Evolutionary conservation across 2,797 vertebrate genomes (phyloP).

Genomic region (Acestrorhynchus altus): DNA sequence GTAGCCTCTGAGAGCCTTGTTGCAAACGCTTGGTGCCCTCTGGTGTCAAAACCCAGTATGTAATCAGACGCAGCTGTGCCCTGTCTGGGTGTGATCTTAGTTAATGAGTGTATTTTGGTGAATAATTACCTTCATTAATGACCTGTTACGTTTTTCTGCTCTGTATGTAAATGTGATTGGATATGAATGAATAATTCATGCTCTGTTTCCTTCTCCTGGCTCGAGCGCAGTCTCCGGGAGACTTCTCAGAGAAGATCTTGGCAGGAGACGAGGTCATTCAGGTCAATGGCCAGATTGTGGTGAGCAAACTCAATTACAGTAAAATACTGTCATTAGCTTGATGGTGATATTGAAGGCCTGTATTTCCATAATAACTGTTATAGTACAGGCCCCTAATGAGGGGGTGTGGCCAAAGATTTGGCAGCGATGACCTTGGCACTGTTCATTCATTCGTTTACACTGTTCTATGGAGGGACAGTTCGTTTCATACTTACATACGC

Average conservation of each 20-base stretch:
- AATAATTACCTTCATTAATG: too few species aligned
- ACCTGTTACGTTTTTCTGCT: too few species aligned
- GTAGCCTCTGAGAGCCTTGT: too few species aligned
- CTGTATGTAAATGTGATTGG: not conserved
- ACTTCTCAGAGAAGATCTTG: conserved; percentile 76
- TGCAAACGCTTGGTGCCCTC: too few species aligned
- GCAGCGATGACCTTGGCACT: not conserved
- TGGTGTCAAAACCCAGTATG: too few species aligned
- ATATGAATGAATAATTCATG: not conserved
- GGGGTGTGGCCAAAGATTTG: not conserved
- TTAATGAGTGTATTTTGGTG: too few species aligned
- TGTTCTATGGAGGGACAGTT: not conserved
- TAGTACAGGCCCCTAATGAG: not conserved
- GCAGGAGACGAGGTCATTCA: conserved; percentile 93
- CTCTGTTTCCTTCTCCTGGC: not conserved
- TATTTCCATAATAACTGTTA: not conserved
- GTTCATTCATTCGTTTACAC: not conserved
- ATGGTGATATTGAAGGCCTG: not conserved
- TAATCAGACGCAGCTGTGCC: too few species aligned
- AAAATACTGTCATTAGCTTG: not conserved
- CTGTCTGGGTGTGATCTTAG: too few species aligned
- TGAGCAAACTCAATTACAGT: conserved; percentile 72
- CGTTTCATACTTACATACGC: too few species aligned
- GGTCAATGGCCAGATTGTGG: conserved; percentile 94
- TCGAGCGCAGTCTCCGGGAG: conserved; percentile 73